phyloP scores from a whole-genome alignment of 2,797 vertebrate genomes.

The Coranthus polyacanthus region DNA sequence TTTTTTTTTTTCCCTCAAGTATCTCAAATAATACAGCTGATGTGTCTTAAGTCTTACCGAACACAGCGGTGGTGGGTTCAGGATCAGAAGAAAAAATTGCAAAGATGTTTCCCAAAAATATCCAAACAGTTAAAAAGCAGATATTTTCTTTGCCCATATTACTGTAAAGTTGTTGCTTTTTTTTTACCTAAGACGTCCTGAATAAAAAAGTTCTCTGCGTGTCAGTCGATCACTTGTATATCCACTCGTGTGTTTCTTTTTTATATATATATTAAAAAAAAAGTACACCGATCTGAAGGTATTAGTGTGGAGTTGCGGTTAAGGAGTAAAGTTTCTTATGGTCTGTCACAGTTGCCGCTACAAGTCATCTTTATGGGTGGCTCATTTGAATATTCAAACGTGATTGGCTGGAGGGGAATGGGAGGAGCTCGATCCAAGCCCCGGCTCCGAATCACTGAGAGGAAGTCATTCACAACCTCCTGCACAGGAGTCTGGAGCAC shows the following conservation, averaged over 20 bases:
- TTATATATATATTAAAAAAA: too few species aligned
- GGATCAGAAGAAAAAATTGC: constrained; percentile 72
- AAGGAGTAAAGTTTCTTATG: constrained; percentile 60
- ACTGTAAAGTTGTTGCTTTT: constrained; percentile 44
- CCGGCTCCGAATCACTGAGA: constrained; percentile 17
- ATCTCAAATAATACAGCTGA: not conserved
- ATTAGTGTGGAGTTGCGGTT: constrained; percentile 22
- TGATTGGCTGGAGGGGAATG: constrained; percentile 76
- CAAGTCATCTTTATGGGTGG: constrained; percentile 81
- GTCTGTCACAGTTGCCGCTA: constrained; percentile 74
- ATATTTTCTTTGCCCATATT: constrained; percentile 83
- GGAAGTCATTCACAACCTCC: constrained; percentile 44
- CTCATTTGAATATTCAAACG: constrained; percentile 75
- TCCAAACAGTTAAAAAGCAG: constrained; percentile 76
- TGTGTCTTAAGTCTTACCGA: constrained; percentile 72
- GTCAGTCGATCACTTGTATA: constrained; percentile 20
- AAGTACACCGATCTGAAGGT: constrained; percentile 26
- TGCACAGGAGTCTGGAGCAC: not conserved
- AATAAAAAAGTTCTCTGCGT: constrained; percentile 18
- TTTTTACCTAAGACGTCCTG: constrained; percentile 13
- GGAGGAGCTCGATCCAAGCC: constrained; percentile 63
- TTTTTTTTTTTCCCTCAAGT: too few species aligned
- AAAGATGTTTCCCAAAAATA: constrained; percentile 73
- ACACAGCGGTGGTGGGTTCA: constrained; percentile 52
- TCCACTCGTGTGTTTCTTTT: constrained; percentile 57